Percentiles rank a stretch among this genome's conserved stretches.
Evolutionary conservation across 2,888 invertebrate genomes (phyloP).

Genomic region (Prosopocoilus inquinatus): DNA sequence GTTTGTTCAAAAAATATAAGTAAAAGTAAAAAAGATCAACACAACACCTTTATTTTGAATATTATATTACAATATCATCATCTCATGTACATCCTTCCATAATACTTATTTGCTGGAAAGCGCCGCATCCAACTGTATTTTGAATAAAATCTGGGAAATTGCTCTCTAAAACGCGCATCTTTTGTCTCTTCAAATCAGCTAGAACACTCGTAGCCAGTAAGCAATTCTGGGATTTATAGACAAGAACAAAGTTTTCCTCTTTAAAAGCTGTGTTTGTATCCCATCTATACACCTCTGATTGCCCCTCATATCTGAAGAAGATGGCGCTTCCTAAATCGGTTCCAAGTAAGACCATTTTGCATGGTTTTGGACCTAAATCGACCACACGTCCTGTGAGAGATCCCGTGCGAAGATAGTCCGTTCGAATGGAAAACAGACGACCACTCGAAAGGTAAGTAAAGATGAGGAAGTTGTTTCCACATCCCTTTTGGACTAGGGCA

Average conservation of each 20-base stretch:
- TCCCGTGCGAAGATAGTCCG: constrained; percentile 61
- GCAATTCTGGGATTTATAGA: constrained; percentile 56
- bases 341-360: constrained; percentile 60
- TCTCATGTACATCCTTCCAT: constrained; percentile 21
- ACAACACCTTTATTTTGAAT: constrained; percentile 11
- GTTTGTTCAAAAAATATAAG: background rate
- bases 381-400: constrained; percentile 53
- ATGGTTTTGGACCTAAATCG: constrained; percentile 59
- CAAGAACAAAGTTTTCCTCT: constrained; percentile 52
- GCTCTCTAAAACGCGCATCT: constrained; percentile 61
- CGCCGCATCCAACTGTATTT: constrained; percentile 61
- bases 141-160: constrained; percentile 65
- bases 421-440: constrained; percentile 63
- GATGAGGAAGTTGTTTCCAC: constrained; percentile 59
- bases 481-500: constrained; percentile 58
- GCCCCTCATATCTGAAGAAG: constrained; percentile 60
- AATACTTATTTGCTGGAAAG: constrained; percentile 52
- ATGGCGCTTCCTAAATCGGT: constrained; percentile 61
- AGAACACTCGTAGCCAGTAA: constrained; percentile 60
- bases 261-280: constrained; percentile 53
- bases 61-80: constrained; percentile 24
- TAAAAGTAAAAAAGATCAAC: background rate
- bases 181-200: constrained; percentile 56
- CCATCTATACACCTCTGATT: constrained; percentile 61
- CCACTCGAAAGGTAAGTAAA: constrained; percentile 65